A percentile compares a stretch with the other conserved stretches of the same genome.
Evolutionary conservation across 2,888 invertebrate species (phyloP).

Genomic region (Phrixothrix hirtus): DNA sequence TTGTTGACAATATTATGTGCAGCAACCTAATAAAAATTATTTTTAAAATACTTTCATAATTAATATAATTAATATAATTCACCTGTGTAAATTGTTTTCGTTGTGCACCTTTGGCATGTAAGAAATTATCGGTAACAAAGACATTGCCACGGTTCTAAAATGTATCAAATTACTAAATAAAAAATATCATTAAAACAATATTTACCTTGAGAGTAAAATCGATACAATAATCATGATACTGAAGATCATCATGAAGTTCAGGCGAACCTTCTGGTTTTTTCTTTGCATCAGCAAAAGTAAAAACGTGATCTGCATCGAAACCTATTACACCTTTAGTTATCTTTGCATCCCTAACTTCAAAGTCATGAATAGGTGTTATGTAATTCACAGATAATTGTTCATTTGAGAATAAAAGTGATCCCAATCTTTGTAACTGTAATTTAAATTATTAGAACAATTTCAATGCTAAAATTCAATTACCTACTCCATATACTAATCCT

Average conservation of each 20-base stretch:
- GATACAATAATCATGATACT: slow-evolving; percentile 67
- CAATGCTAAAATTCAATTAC: slow-evolving; percentile 35
- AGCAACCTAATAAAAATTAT: too few relatives aligned
- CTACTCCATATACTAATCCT: slow-evolving; percentile 61
- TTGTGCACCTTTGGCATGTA: slow-evolving; percentile 58
- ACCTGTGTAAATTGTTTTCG: slow-evolving; percentile 66
- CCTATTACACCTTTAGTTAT: slow-evolving; percentile 64
- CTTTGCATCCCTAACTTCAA: slow-evolving; percentile 62
- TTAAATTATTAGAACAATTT: neutral
- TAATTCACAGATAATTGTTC: slow-evolving; percentile 65
- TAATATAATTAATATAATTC: too few relatives aligned
- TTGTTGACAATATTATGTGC: slow-evolving; percentile 56
- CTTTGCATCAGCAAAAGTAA: slow-evolving; percentile 66
- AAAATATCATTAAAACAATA: too few relatives aligned
- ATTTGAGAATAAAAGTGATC: slow-evolving; percentile 56
- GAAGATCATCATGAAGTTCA: slow-evolving; percentile 61
- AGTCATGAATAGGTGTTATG: slow-evolving; percentile 62
- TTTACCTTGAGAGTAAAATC: slow-evolving; percentile 68
- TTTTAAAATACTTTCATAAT: too few relatives aligned
- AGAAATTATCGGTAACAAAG: slow-evolving; percentile 66
- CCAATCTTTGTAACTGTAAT: slow-evolving; percentile 45
- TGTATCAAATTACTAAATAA: too few relatives aligned
- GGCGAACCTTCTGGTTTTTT: slow-evolving; percentile 64
- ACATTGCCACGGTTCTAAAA: slow-evolving; percentile 67
- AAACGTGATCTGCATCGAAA: slow-evolving; percentile 64